Conservation (phyloP, 2,113 vertebrate species). For the Plecturocebus donacophilus region DNA sequence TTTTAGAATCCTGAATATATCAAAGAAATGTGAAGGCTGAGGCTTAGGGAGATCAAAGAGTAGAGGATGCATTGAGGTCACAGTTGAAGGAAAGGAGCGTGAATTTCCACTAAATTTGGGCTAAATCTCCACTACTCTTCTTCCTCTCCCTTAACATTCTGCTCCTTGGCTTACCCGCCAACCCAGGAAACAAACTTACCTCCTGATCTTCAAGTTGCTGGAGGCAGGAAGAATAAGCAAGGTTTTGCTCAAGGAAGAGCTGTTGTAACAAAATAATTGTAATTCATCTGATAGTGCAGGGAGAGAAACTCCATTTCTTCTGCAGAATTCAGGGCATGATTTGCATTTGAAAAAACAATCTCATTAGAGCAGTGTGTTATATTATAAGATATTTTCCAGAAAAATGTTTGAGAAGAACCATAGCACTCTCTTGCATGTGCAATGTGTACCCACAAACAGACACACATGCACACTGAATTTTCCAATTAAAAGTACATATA, state of each 20-base stretch:
- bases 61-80: background rate
- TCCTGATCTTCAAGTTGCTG: conserved; percentile 20
- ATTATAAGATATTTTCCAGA: conserved; percentile 62
- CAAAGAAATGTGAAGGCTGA: background rate
- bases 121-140: background rate
- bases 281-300: conserved; percentile 20
- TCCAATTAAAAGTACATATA: conserved; percentile 20
- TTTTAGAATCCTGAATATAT: background rate
- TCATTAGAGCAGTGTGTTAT: conserved; percentile 63
- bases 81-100: background rate
- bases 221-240: conserved; percentile 60
- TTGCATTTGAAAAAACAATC: conserved; percentile 66
- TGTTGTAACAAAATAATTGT: conserved; percentile 53
- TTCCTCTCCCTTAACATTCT: conserved; percentile 8
- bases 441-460: background rate
- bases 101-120: background rate
- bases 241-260: conserved; percentile 67
- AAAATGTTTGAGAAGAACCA: conserved; percentile 60
- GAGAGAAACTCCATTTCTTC: conserved; percentile 51
- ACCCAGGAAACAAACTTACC: conserved; percentile 1
- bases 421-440: background rate
- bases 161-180: background rate
- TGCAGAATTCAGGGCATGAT: conserved; percentile 58
- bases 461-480: background rate
- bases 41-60: background rate